Evolutionary conservation across 2,113 vertebrate genomes (phyloP).

Genomic region (Gavia stellata): DNA sequence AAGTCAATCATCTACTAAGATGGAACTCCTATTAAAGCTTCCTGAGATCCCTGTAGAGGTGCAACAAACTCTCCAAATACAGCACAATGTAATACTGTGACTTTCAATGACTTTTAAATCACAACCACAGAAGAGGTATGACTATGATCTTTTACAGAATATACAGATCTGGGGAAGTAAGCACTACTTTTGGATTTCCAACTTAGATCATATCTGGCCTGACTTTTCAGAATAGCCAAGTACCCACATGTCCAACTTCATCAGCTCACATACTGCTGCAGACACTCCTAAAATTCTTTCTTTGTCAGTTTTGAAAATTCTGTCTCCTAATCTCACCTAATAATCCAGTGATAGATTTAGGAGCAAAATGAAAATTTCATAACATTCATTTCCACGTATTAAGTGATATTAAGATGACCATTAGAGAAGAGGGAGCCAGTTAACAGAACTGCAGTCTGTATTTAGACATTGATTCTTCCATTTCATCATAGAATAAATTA

Average conservation of each 20-base stretch:
- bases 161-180: neutral
- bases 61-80: neutral
- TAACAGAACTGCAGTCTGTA: conserved; percentile 19
- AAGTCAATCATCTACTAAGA: neutral
- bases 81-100: neutral
- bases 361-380: neutral
- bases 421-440: neutral
- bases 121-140: neutral
- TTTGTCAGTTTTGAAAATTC: neutral
- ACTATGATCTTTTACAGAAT: neutral
- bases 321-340: neutral
- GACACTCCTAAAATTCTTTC: neutral
- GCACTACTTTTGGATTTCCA: neutral
- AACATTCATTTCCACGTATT: neutral
- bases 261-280: neutral
- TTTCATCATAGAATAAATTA: conserved; percentile 33
- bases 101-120: neutral
- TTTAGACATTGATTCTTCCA: conserved; percentile 26
- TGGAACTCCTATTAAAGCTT: neutral
- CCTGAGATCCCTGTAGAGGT: neutral
- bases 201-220: neutral
- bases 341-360: neutral
- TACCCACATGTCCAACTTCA: neutral
- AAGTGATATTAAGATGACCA: neutral
- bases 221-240: neutral